A percentile compares a stretch with the other conserved stretches of the same genome.
Conservation (phyloP, 2,888 invertebrate species). For the Epiblema foenella region DNA sequence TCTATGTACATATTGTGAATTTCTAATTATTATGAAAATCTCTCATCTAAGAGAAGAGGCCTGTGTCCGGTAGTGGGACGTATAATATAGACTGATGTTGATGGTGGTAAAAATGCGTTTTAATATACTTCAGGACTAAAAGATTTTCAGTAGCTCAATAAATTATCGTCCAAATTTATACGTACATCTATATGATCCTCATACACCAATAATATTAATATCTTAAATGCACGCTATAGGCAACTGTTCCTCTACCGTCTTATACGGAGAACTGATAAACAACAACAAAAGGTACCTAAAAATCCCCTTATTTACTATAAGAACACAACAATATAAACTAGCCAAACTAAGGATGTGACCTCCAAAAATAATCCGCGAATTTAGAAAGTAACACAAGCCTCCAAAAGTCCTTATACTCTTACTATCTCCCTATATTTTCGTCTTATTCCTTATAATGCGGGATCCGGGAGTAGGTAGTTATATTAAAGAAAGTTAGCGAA, state of each 20-base stretch:
- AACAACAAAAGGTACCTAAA: conserved; percentile 4
- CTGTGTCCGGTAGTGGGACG: background rate
- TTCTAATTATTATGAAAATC: background rate
- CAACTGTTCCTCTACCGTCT: background rate
- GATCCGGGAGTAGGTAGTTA: conserved; percentile 50
- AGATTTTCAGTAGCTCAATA: background rate
- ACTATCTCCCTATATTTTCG: conserved; percentile 46
- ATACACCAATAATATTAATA: too few relatives aligned
- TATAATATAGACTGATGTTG: background rate
- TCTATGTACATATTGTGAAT: background rate
- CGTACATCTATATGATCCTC: background rate
- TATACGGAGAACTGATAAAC: background rate
- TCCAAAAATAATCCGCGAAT: conserved; percentile 33
- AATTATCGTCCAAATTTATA: background rate
- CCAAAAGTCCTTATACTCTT: conserved; percentile 38
- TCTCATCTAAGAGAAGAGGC: background rate
- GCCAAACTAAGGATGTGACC: conserved; percentile 27
- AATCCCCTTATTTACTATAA: background rate
- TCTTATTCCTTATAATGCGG: conserved; percentile 47
- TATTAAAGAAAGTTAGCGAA: conserved; percentile 68
- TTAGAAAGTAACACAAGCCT: conserved; percentile 44
- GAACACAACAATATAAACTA: conserved; percentile 15
- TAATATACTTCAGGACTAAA: background rate
- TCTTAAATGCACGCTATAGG: background rate
- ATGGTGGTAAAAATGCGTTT: background rate